Conservation (phyloP, 1,140 invertebrate genomes). For the Argopecten irradians region DNA sequence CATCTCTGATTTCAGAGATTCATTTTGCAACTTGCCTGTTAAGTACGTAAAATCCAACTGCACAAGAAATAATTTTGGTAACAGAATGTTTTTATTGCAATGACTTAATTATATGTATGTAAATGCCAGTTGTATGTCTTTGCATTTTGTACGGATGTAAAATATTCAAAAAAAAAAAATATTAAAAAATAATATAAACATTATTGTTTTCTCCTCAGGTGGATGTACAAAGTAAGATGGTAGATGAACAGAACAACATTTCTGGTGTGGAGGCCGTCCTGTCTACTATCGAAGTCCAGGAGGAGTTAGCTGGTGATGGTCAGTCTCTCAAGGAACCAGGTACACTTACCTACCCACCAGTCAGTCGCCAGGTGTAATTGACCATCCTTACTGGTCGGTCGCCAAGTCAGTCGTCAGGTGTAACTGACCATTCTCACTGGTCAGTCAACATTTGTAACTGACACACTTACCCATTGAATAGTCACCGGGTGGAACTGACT, state of each 20-base stretch:
- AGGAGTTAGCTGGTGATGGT: slow-evolving; percentile 68
- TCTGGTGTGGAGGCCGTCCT: slow-evolving; percentile 54
- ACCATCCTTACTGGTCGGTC: neutral
- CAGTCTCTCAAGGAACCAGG: slow-evolving; percentile 63
- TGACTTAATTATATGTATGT: neutral
- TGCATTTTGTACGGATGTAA: neutral
- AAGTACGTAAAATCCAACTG: neutral
- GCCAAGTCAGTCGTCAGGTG: neutral
- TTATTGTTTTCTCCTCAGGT: slow-evolving; percentile 43
- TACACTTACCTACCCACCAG: neutral
- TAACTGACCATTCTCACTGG: neutral
- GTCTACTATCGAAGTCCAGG: slow-evolving; percentile 45
- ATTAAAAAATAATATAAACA: neutral
- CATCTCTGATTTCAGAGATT: no score
- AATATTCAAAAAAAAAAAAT: neutral
- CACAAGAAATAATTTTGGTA: neutral
- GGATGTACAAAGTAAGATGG: slow-evolving; percentile 57
- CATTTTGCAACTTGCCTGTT: no score
- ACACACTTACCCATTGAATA: neutral
- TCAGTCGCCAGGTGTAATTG: slow-evolving; percentile 13
- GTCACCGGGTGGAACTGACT: no score
- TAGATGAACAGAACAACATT: slow-evolving; percentile 57
- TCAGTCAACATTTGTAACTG: neutral
- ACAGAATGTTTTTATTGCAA: neutral
- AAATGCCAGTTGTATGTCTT: neutral